Conservation (phyloP, 1,140 invertebrate species). For the Psix sp. region DNA sequence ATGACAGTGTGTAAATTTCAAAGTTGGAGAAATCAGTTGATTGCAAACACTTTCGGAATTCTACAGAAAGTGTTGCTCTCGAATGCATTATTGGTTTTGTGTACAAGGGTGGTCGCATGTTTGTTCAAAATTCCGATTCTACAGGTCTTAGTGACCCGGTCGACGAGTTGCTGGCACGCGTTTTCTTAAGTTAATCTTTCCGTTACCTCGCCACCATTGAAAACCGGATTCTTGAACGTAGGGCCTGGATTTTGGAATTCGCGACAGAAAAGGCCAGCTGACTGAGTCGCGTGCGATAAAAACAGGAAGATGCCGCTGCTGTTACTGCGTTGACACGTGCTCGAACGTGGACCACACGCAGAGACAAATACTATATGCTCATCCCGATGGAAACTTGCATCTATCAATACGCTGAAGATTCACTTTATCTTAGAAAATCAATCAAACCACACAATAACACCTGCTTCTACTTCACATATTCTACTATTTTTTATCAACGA, state of each 20-base stretch:
- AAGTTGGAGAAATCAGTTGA: constrained; percentile 28
- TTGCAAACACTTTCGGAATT: constrained; percentile 23
- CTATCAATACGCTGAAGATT: no score
- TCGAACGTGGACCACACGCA: constrained; percentile 68
- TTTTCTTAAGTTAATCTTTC: constrained; percentile 31
- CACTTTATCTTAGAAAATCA: no score
- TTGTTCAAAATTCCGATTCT: constrained; percentile 34
- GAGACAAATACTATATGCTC: constrained; percentile 39
- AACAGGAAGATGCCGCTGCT: constrained; percentile 54
- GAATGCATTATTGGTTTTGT: constrained; percentile 31
- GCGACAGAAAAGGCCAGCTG: constrained; percentile 58
- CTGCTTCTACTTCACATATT: no score
- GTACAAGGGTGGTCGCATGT: constrained; percentile 44
- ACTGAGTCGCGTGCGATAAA: constrained; percentile 60
- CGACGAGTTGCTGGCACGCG: constrained; percentile 42
- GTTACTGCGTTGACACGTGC: constrained; percentile 64
- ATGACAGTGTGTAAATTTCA: constrained; percentile 7
- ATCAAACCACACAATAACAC: no score
- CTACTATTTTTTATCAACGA: no score
- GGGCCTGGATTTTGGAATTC: constrained; percentile 63
- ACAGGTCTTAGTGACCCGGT: constrained; percentile 11
- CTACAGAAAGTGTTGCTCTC: constrained; percentile 45
- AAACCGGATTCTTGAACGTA: constrained; percentile 44
- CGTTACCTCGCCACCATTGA: constrained; percentile 12
- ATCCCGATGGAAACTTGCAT: no score